Evolutionary conservation across 2,113 vertebrate genomes (phyloP), one percentile per base, ranked within the genome.

Genomic region (Ramphastos sulfuratus): DNA sequence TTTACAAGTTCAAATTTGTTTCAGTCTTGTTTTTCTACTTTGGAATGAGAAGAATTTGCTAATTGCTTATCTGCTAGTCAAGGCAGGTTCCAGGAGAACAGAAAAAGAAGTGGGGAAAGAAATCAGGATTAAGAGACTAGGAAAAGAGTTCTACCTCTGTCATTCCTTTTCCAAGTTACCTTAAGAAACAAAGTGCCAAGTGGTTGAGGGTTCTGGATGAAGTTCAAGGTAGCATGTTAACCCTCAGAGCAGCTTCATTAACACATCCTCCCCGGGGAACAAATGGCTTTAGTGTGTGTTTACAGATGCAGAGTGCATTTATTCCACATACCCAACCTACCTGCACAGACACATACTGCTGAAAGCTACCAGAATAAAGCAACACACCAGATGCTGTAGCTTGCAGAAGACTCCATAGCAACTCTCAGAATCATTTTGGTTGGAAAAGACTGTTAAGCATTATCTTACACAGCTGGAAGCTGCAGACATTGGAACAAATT

Each of bases 1-100:
- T 66, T 24, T 88, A 92, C 97, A 97, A 95, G 95, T 97, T 84
- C 72, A 81, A 95, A 96, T 95, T 70, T 93, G 96, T 91, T 91
- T 91, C 80, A 75, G 87, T 79, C 89, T 82, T 92, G 88, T 85
- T 96, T 88, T 91, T 70, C 87, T 94, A 23, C 92, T 77, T 89
- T 8, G 96, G 92, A 96, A 95, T 93, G 79, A 91, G 46, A 91
- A 55, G 94, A 95, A 96, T 93, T 95, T 75, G 65, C 72, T 92
- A 96, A 96, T 93, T 95, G 70, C 74, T 1, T 88, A 90, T 74
- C 93, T 93, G 88, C 96, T 71, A 96, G 96, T 95, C 63, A 63
- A 95, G 95, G 65, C 97, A 96, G 89, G 96, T 89, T 95, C 15
- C 19, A 73, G 39, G 46, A 84, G 64, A 65, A 67, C 78, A 79